Evolutionary conservation across 1,140 invertebrate species (phyloP).

Genomic region (Kradibia gibbosae): DNA sequence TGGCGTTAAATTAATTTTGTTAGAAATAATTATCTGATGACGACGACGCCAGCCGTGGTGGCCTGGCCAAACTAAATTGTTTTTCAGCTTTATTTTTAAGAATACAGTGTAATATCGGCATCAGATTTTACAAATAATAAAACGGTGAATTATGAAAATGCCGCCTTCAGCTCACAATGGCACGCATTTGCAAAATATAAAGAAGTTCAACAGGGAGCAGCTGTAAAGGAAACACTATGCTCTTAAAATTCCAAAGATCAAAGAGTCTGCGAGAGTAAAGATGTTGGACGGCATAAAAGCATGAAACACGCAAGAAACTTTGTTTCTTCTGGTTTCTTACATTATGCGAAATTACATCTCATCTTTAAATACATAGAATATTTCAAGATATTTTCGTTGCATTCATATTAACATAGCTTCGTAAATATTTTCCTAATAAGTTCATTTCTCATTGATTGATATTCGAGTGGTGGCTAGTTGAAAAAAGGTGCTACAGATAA

Average conservation of each 20-base stretch:
- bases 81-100: neutral
- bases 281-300: constrained; percentile 32
- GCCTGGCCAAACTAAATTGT: neutral
- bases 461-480: too few species aligned
- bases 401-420: neutral
- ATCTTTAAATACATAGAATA: neutral
- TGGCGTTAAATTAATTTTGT: neutral
- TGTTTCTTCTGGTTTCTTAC: neutral
- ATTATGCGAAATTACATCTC: neutral
- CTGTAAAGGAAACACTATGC: neutral
- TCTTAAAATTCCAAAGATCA: constrained; percentile 41
- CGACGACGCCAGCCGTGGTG: neutral
- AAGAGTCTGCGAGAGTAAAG: constrained; percentile 22
- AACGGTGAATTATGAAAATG: neutral
- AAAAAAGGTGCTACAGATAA: too few species aligned
- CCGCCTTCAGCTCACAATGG: neutral
- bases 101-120: neutral
- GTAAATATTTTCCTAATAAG: too few species aligned
- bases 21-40: neutral
- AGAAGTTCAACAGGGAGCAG: neutral
- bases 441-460: too few species aligned
- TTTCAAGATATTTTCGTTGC: neutral
- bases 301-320: constrained; percentile 5
- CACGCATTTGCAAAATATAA: neutral
- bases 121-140: neutral